phyloP scores from a whole-genome alignment of 2,113 vertebrate genomes.

The Gallinago undulata region DNA sequence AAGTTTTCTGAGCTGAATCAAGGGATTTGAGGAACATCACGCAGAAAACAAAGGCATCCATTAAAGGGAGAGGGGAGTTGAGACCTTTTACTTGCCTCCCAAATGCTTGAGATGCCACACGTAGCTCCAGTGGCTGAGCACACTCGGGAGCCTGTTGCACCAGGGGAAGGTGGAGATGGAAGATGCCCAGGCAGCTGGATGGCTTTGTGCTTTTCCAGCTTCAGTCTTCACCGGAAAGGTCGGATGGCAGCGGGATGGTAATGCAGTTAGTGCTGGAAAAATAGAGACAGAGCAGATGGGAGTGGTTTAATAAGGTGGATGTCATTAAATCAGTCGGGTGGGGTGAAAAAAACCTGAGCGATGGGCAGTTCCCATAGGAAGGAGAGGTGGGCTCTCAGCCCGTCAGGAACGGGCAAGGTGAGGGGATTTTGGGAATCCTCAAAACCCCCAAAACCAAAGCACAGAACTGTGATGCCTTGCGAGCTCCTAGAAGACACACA shows the following conservation, averaged over 20 bases:
- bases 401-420: not conserved
- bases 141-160: not conserved
- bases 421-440: not conserved
- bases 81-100: not conserved
- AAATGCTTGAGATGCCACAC: accelerated
- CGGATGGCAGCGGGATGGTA: not conserved
- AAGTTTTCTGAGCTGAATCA: not conserved
- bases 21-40: not conserved
- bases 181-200: not conserved
- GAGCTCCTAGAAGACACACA: not conserved
- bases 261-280: constrained; percentile 37
- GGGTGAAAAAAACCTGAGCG: not conserved
- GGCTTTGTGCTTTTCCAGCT: not conserved
- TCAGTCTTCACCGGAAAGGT: not conserved
- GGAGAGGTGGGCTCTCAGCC: not conserved
- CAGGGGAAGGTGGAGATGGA: not conserved
- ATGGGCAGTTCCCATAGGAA: not conserved
- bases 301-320: not conserved
- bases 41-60: not conserved
- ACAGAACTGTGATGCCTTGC: not conserved
- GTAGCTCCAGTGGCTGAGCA: not conserved
- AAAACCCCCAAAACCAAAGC: not conserved
- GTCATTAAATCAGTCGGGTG: not conserved
- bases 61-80: not conserved
- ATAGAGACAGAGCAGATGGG: not conserved